Base-by-base conservation (phyloP, 2,888 invertebrate genomes). In the Sericinus montela region DNA sequence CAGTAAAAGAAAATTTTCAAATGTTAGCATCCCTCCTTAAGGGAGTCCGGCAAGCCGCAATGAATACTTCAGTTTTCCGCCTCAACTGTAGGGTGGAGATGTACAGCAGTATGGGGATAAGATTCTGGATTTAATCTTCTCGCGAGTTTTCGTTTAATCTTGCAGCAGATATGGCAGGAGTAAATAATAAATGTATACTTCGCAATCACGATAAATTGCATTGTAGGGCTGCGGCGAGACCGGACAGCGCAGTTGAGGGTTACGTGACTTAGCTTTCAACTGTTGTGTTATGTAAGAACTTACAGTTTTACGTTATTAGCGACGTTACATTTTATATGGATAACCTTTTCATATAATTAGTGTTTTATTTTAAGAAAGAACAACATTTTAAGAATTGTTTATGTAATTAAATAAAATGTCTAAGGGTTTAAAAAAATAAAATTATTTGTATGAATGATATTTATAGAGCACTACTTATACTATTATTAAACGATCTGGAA, bases 121-220 rank as follows among this genome's bases (percentile, higher is more conserved):
- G 86, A 84, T 80, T 78, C 83, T 66, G 80, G 81, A 81, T 84
- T 87, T 85, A 86, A 86, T 86, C 85, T 86, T 75, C 75, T 73
- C 72, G 72, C 80, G 80, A 84, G 80, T 81, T 73, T 70, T 74
- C 75, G 75, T 80, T 87, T 85, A 87, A 85, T 86, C 82, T 86
- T 81, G 75, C 77, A 78, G 71, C 72, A 77, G 80, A 83, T 83
- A 84, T 80, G 75, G 81, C 73, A 69, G 68, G 69, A 67, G 74
- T 82, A 75, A 85, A 87, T 87, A 85, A 80, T 85, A 82, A 80
- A 86, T 86, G 75, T 71, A 71, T 78, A 68, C 69, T 74, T 76
- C 73, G 75, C 77, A 77, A 83, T 80, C 74, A 76, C 67, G 69
- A 72, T 75, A 69, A 75, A 82, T 80, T 80, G 76, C 75, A 76